Percentiles rank a stretch among this genome's conserved stretches.
phyloP scores from a whole-genome alignment of 2,888 invertebrate genomes.

The Hymenopus coronatus region DNA sequence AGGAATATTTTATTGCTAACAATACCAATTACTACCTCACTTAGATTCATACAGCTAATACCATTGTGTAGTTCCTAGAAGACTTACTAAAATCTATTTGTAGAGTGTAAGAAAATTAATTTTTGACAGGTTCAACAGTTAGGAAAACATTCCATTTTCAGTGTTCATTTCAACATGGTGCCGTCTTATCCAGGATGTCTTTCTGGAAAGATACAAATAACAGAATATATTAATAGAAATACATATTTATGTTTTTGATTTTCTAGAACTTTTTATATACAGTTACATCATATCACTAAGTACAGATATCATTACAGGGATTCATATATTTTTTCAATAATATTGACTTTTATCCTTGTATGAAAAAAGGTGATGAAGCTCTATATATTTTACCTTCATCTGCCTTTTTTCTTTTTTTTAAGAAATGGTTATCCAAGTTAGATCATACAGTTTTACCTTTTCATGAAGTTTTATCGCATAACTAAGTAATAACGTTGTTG shows the following conservation, averaged over 20 bases:
- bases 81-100: background rate
- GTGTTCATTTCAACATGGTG: conserved; percentile 24
- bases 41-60: conserved; percentile 12
- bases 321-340: conserved; percentile 23
- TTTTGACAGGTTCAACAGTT: conserved; percentile 3
- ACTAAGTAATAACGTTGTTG: background rate
- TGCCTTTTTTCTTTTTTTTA: background rate
- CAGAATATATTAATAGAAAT: conserved; percentile 19
- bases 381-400: background rate
- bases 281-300: conserved; percentile 24
- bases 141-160: background rate
- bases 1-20: conserved; percentile 1
- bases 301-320: conserved; percentile 20
- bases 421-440: background rate
- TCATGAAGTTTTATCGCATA: conserved; percentile 1
- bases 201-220: conserved; percentile 22
- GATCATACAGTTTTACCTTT: background rate
- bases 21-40: conserved; percentile 23
- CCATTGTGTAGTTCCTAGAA: conserved; percentile 21
- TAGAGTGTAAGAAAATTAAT: conserved; percentile 7
- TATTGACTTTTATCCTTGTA: background rate
- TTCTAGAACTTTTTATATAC: conserved; percentile 27
- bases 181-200: conserved; percentile 20
- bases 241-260: conserved; percentile 17
- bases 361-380: background rate